Base-by-base conservation (phyloP, 2,888 invertebrate genomes). In the Drosophila seclusa region DNA sequence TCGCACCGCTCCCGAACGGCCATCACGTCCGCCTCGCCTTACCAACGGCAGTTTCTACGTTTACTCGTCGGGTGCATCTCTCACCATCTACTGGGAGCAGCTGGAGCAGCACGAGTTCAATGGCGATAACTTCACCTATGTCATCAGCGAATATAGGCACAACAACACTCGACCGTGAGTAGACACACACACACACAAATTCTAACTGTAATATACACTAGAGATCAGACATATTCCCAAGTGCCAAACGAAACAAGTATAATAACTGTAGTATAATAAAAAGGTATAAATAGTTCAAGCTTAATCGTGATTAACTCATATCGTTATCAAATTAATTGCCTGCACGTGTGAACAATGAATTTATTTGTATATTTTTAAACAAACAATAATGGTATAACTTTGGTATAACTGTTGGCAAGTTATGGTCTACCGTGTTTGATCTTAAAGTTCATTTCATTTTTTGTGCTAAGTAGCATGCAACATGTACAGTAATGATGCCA, bases 71-170 rank as follows among this genome's bases (percentile, higher is more conserved):
- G 94, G 94, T 70, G 94, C 96, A 75, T 94, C 95, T 62, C 94
- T 97, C 49, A 95, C 95, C 91, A 93, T 97, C 29, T 97, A 97
- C 91, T 98, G 97, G 97, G 95, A 96, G 90, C 95, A 96, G 76
- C 94, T 97, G 59, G 94, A 95, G 27, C 94, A 94, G 52, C 94
- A 94, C 89, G 94, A 95, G 80, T 94, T 96, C 83, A 97, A 97
- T 89, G 97, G 97, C 27, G 95, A 95, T 8, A 94, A 96, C 87
- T 97, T 97, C 87, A 94, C 94, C 3, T 97, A 97, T 90, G 93
- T 94, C 77, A 94, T 97, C n/a, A 92, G 94, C 40, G 87, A 91
- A 67, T 92, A 91, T 58, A 76, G 76, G 16, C 64, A 77, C 24
- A 84, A 92, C 71, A 91, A 83, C 4, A 82, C 77, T 5, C 16